Base-by-base conservation (phyloP, 2,113 vertebrate species). In the Tyto alba region DNA sequence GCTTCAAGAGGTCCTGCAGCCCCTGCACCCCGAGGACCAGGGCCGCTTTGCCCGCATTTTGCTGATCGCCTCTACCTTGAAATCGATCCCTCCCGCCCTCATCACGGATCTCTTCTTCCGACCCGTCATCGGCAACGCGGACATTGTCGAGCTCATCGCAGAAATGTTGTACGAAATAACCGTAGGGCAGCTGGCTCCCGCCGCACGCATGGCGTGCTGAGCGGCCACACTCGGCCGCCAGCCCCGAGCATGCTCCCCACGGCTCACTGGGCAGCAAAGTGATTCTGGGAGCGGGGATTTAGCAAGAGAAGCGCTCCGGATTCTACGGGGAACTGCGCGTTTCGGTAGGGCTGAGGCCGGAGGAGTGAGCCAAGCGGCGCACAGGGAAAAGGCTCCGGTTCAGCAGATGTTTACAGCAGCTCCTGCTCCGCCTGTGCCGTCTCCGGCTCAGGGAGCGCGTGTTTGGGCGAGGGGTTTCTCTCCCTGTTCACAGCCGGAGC, bases 31-130 rank as follows among this genome's bases (percentile, higher is more conserved):
- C 0, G 92, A 96, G 47, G 98, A 98, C n/a, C 96, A 88, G 41
- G 97, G 98, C 19, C 98, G 98, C 40, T 98, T 99, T 25, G 98
- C 98, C 26, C 98, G 36, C 20, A 96, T 99, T 91, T 97, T 99
- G 16, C 98, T 99, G 52, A 96, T 96, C 0, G 88, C 98, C 36
- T 98, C 99, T 53, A 96, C 97, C 23, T 92, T 99, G n/a, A 98
- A 98, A 69, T 98, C 98, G 62, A 97, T 99, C 89, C 98, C 99
- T 3, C 97, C 98, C 3, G 43, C 96, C 34, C 98, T 99, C 69
- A 93, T 99, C 94, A 98, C 97, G 0, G 98, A 99, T 38, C 99
- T 99, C 55, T 99, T 99, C 97, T 99, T 99, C 96, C 96, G 98
- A 43, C 99, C 99, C 0, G 11, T 99, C 92, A 99, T 99, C 19